Evolutionary conservation across 2,888 invertebrate species (phyloP).

Genomic region (Helleia helle): DNA sequence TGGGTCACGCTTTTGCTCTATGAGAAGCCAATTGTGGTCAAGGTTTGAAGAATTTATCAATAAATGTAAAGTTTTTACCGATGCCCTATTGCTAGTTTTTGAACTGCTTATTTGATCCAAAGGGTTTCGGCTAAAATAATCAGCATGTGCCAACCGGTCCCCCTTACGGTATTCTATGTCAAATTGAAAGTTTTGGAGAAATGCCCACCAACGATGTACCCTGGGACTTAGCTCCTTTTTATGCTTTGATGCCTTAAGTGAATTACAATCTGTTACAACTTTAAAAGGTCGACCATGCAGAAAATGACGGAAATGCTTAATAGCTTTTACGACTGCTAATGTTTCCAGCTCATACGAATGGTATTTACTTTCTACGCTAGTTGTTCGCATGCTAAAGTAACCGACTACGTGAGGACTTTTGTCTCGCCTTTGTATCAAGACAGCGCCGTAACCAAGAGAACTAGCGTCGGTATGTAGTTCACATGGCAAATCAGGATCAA

Average conservation of each 20-base stretch:
- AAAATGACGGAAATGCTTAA: too few species aligned
- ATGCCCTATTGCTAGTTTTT: too few species aligned
- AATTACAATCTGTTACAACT: constrained; percentile 30
- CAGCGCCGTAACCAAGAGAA: constrained; percentile 20
- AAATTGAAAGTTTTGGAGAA: too few species aligned
- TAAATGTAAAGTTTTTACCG: too few species aligned
- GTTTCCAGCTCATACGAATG: constrained; percentile 22
- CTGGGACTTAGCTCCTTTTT: constrained; percentile 28
- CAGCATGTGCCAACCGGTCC: too few species aligned
- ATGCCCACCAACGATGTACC: too few species aligned
- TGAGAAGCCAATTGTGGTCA: not conserved
- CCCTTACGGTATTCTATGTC: constrained; percentile 22
- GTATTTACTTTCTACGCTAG: constrained; percentile 16
- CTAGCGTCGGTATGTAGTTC: constrained; percentile 16
- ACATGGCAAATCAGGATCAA: constrained; percentile 10
- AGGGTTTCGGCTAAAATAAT: constrained; percentile 20
- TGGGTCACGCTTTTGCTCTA: constrained; percentile 1
- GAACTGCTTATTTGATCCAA: not conserved
- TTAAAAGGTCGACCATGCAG: too few species aligned
- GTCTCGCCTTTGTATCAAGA: constrained; percentile 4
- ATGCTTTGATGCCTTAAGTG: constrained; percentile 26
- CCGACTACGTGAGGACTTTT: not conserved
- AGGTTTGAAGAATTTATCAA: not conserved
- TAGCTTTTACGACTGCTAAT: constrained; percentile 9
- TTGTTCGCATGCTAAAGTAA: constrained; percentile 8